A percentile compares a stretch with the other conserved stretches of the same genome.
Evolutionary conservation across 2,797 vertebrate genomes (phyloP).

Genomic region (Coluber constrictor): DNA sequence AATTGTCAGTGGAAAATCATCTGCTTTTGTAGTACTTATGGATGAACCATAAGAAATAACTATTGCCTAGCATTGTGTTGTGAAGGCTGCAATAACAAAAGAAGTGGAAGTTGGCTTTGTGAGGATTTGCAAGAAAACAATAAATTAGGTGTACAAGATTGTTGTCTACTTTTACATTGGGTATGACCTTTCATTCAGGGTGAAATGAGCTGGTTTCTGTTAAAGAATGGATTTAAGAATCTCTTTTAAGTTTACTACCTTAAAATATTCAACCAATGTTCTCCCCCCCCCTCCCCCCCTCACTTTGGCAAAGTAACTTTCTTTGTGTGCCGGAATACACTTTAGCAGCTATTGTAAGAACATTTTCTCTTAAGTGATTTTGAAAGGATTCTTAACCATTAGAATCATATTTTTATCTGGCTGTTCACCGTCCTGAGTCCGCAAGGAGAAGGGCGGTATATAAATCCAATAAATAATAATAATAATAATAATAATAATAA

Average conservation of each 20-base stretch:
- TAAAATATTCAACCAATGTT: constrained; percentile 20
- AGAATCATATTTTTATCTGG: no score
- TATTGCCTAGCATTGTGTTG: not conserved
- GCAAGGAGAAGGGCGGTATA: no score
- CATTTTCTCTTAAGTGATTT: constrained; percentile 39
- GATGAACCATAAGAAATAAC: not conserved
- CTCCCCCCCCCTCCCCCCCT: no score
- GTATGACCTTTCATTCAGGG: not conserved
- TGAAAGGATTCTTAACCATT: constrained; percentile 38
- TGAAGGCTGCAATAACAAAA: not conserved
- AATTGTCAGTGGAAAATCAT: not conserved
- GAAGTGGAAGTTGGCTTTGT: not conserved
- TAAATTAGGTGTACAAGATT: not conserved
- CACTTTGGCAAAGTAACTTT: constrained; percentile 18
- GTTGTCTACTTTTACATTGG: constrained; percentile 4
- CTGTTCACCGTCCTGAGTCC: no score
- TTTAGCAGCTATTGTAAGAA: constrained; percentile 14
- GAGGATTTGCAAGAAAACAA: not conserved
- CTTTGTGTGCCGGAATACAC: not conserved
- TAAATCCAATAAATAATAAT: no score
- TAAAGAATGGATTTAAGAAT: constrained; percentile 17
- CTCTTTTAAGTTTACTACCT: not conserved
- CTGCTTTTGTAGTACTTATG: not conserved
- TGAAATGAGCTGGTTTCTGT: constrained; percentile 9
- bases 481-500: no score